phyloP scores from a whole-genome alignment of 30 jellyfish, hydroid and myxozoan species.

The Calvadosia cruxmelitensis region DNA sequence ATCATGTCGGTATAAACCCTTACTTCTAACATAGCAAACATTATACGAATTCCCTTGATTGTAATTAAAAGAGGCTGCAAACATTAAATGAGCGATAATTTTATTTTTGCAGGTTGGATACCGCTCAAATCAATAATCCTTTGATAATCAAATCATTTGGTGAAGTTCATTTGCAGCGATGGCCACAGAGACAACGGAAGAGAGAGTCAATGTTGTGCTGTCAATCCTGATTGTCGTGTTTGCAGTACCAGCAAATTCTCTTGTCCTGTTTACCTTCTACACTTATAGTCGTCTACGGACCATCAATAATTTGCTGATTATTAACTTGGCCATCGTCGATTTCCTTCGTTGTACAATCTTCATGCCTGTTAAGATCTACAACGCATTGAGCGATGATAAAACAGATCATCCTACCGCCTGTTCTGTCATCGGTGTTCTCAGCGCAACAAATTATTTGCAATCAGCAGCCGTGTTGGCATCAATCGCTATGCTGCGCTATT shows the following conservation, averaged over 20 bases:
- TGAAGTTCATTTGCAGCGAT: no score
- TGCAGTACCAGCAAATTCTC: constrained; percentile 39
- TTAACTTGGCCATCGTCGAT: constrained; percentile 50
- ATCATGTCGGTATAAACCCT: no score
- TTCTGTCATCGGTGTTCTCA: constrained; percentile 41
- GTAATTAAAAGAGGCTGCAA: no score
- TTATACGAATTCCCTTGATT: no score
- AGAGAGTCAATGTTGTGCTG: constrained; percentile 13
- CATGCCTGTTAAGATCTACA: constrained; percentile 24
- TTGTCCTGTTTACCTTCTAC: constrained; percentile 37
- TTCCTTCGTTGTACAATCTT: constrained; percentile 49
- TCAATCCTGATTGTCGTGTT: constrained; percentile 32
- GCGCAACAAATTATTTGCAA: constrained; percentile 41
- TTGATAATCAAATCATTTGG: no score
- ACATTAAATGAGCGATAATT: no score
- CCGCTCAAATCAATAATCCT: no score
- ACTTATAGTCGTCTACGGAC: constrained; percentile 32
- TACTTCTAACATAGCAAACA: no score
- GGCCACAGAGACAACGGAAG: constrained; percentile 1
- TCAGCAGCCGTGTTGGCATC: constrained; percentile 49
- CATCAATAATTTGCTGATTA: constrained; percentile 42
- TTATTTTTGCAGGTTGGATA: no score
- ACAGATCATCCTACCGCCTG: constrained; percentile 25
- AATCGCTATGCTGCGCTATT: constrained; percentile 59
- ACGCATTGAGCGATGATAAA: constrained; percentile 24